Conservation (phyloP, 2,888 invertebrate genomes). For the Fragum sueziense region DNA sequence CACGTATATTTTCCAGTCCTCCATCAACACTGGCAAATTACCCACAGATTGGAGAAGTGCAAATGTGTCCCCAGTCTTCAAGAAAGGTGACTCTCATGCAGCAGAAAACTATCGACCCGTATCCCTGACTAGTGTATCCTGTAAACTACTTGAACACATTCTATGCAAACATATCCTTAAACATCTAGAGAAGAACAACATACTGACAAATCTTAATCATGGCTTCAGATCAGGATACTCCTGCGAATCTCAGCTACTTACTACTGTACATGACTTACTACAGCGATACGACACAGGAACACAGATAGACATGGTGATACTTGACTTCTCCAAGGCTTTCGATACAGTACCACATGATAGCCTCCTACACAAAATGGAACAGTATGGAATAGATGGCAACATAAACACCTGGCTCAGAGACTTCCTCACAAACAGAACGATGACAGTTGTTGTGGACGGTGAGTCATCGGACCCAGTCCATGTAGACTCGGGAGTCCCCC, state of each 20-base stretch:
- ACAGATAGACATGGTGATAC: slow-evolving; percentile 33
- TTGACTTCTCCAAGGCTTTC: slow-evolving; percentile 50
- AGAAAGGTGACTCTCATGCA: no score
- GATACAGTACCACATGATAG: slow-evolving; percentile 43
- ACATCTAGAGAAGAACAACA: no score
- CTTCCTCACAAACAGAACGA: slow-evolving; percentile 34
- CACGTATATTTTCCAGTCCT: slow-evolving; percentile 25
- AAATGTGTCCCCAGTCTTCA: slow-evolving; percentile 39
- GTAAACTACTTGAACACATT: no score
- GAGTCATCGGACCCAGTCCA: no score
- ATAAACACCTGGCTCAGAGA: slow-evolving; percentile 27
- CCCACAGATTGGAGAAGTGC: slow-evolving; percentile 24
- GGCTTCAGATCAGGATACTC: no score
- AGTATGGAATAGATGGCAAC: slow-evolving; percentile 32
- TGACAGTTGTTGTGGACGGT: not conserved
- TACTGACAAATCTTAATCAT: no score
- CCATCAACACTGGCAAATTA: slow-evolving; percentile 22
- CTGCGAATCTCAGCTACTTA: no score
- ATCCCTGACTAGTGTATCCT: slow-evolving; percentile 42
- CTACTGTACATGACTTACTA: no score
- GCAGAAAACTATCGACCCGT: slow-evolving; percentile 53
- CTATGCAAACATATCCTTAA: no score
- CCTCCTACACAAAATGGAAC: slow-evolving; percentile 28
- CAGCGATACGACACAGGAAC: not conserved
- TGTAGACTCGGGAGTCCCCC: no score